Base-by-base conservation (phyloP, 2,797 vertebrate species). In the Remorina albescens region DNA sequence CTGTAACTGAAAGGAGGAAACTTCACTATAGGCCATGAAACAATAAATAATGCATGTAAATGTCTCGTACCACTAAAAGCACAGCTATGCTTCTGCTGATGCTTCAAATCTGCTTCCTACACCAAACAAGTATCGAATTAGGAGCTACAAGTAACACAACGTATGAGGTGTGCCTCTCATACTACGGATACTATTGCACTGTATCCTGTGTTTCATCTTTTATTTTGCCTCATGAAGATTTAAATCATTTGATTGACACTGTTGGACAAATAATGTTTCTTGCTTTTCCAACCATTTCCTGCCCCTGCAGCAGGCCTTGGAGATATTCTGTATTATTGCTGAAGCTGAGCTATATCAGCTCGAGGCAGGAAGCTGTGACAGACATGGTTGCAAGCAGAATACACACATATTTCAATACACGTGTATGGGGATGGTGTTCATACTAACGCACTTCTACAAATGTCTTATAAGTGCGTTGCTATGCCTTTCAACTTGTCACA, bases 11-110 rank as follows among this genome's bases (percentile, higher is more conserved):
- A 57, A 42, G 13, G 69, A n/a, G 30, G 19, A 68, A 63, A 63
- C 36, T 54, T 73, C 30, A 70, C 53, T 72, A 60, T 30, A 16
- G 57, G 51, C 65, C 23, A 8, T 25, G 39, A 60, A 60, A 69
- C 41, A 69, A 74, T 81, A 76, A 82, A 81, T 80, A 73, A 82
- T 84, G 71, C 64, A 76, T 55, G 62, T 71, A 32, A 67, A 42
- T 18, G 8, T 81, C 51, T 80, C 41, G 44, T 74, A 66, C 82
- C 75, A 54, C 77, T 74, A 71, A 60, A 50, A 71, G 47, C 11
- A 39, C 54, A 79, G 65, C 61, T 63, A 74, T 6, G 0, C 69
- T 67, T 64, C 69, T 80, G 82, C 82, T 80, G 82, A 84, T 26
- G 28, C 72, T 77, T 84, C 71, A 86, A 39, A 61, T 78, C 69